Evolutionary conservation across 2,797 vertebrate genomes (phyloP), one percentile per base, ranked within the genome.

Genomic region (Tachyglossus aculeatus): DNA sequence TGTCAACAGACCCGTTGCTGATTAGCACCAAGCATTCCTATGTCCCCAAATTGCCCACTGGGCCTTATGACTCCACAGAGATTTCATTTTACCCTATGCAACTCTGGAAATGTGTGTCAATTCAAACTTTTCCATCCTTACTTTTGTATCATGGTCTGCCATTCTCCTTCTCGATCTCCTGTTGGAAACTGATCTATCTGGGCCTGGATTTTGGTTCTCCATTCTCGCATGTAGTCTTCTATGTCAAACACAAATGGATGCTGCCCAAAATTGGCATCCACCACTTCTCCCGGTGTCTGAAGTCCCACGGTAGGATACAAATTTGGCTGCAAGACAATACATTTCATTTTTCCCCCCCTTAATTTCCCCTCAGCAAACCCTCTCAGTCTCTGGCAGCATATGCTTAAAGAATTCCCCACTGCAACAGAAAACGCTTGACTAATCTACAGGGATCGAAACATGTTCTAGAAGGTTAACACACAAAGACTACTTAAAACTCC

Each of bases 61-160:
- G n/a, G n/a, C n/a, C n/a, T n/a, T n/a, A n/a, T n/a, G n/a, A n/a
- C n/a, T n/a, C n/a, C n/a, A n/a, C n/a, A n/a, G n/a, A n/a, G n/a
- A n/a, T n/a, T n/a, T n/a, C n/a, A n/a, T 12, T 40, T 56, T 44
- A 50, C 32, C 21, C 61, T 51, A 56, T 16, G 14, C 1, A 13
- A 43, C 38, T 53, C 47, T 24, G n/a, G 25, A 70, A 24, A 29
- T 19, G 18, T n/a, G n/a, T 11, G 6, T 25, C n/a, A n/a, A 37
- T 41, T 66, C 41, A n/a, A n/a, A 51, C 9, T 24, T 57, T 40
- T 59, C 54, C 32, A 39, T 45, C 43, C 92, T 92, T 91, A 95
- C 94, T 93, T 94, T 80, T 95, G 93, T 67, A 95, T 93, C 92
- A 94, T 91, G 43, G 93, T 94, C 81, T 95, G 94, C 94, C 94